A percentile compares a stretch with the other conserved stretches of the same genome.
Conservation (phyloP, 1,140 invertebrate genomes). For the Caenorhabditis brenneri region DNA sequence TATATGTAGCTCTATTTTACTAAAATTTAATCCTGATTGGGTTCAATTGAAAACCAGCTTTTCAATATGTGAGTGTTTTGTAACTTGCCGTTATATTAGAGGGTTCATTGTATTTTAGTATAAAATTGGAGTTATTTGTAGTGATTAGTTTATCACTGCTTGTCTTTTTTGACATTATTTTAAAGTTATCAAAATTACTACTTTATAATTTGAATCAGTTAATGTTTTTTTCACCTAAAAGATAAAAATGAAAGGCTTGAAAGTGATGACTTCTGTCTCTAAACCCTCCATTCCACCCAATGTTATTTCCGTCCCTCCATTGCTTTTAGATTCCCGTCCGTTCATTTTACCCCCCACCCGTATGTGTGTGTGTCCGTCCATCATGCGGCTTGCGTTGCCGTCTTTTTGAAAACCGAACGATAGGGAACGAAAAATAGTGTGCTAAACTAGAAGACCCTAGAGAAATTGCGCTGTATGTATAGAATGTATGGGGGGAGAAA, state of each 20-base stretch:
- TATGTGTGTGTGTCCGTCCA: conserved; percentile 20
- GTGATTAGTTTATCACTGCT: too few relatives aligned
- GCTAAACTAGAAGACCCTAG: not conserved
- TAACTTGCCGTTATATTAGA: too few relatives aligned
- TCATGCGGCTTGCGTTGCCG: conserved; percentile 24
- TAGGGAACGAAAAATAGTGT: not conserved
- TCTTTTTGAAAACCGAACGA: conserved; percentile 47
- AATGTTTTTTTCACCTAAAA: not conserved
- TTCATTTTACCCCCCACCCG: conserved; percentile 39
- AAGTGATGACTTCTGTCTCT: conserved; percentile 24
- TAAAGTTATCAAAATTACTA: too few relatives aligned
- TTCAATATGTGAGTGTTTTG: too few relatives aligned
- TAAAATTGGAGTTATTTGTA: too few relatives aligned
- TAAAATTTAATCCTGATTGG: too few relatives aligned
- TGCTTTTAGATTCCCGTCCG: not conserved
- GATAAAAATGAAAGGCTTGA: not conserved
- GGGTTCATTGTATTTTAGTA: too few relatives aligned
- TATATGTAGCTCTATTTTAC: too few relatives aligned
- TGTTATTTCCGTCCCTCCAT: conserved; percentile 2
- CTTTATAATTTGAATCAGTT: too few relatives aligned
- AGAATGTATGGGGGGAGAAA: conserved; percentile 21
- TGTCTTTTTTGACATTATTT: too few relatives aligned
- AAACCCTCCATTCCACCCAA: not conserved
- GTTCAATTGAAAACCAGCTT: too few relatives aligned
- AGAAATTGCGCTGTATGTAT: conserved; percentile 10